These are phyloP conservation scores for Neolamprologus caudopunctatus DNA, from an alignment of 2,113 vertebrate genomes.

Conservation along the genomic window DNA sequence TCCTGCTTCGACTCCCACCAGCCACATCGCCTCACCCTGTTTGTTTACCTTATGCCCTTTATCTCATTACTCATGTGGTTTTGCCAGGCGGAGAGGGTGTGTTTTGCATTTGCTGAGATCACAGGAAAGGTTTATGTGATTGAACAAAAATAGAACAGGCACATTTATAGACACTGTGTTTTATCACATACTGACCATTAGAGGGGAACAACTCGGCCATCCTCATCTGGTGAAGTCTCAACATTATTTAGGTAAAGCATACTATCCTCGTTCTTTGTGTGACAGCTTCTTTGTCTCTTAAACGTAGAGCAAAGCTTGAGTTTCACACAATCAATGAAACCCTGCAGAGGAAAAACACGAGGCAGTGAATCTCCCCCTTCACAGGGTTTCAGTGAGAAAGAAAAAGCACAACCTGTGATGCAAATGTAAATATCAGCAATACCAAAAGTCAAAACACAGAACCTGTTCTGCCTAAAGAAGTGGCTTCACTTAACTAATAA, in stretches of 20 bases:
- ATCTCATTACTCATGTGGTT: slow-evolving; percentile 34
- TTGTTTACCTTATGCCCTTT: slow-evolving; percentile 22
- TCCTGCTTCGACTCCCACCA: neutral
- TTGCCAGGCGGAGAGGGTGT: neutral
- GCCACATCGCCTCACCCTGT: neutral
- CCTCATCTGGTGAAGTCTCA: neutral
- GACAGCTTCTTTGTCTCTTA: neutral
- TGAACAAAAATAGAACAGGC: slow-evolving; percentile 35
- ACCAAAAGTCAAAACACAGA: neutral
- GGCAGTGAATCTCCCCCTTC: neutral
- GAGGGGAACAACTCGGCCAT: neutral
- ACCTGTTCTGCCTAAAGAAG: neutral
- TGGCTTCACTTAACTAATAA: neutral
- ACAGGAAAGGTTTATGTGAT: slow-evolving; percentile 22
- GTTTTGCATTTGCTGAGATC: slow-evolving; percentile 26
- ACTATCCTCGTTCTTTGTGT: neutral
- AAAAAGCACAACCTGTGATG: neutral
- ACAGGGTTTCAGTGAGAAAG: neutral
- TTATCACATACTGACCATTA: neutral
- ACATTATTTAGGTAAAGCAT: neutral
- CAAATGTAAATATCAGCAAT: neutral
- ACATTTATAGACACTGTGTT: slow-evolving; percentile 14
- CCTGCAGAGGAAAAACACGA: neutral
- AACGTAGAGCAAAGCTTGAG: neutral
- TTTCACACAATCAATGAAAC: neutral